Evolutionary conservation across 2,797 vertebrate genomes (phyloP).

Genomic region (Myripristis murdjan): DNA sequence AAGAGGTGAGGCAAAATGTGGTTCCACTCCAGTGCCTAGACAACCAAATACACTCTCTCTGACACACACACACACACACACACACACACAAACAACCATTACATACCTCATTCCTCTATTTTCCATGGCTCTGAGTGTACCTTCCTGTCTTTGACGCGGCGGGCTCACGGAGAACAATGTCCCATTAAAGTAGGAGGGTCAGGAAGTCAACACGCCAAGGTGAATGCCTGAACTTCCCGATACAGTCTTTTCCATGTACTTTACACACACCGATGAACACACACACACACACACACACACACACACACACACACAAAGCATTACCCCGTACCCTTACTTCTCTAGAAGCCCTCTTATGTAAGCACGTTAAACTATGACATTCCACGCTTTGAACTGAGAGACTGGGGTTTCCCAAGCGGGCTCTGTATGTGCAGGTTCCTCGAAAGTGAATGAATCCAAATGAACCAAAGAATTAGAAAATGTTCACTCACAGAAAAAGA

Average conservation of each 20-base stretch:
- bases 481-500: too few relatives aligned
- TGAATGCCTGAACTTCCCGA: conserved; percentile 80
- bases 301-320: conserved; percentile 8
- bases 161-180: conserved; percentile 83
- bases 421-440: not conserved
- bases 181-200: conserved; percentile 82
- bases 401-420: conserved; percentile 32
- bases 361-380: conserved; percentile 43
- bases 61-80: conserved; percentile 13
- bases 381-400: conserved; percentile 17
- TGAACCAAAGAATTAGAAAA: too few relatives aligned
- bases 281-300: conserved; percentile 7
- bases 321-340: conserved; percentile 20
- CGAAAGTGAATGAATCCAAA: not conserved
- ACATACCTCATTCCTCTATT: conserved; percentile 69
- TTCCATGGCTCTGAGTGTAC: conserved; percentile 76
- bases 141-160: conserved; percentile 79
- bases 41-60: conserved; percentile 25
- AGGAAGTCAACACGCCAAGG: conserved; percentile 79
- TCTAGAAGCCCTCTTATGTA: conserved; percentile 24
- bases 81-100: conserved; percentile 28
- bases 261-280: conserved; percentile 22
- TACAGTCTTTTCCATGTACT: conserved; percentile 77
- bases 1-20: conserved; percentile 41
- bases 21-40: not conserved